phyloP scores from a whole-genome alignment of 2,113 vertebrate species.

The Esox niger region DNA sequence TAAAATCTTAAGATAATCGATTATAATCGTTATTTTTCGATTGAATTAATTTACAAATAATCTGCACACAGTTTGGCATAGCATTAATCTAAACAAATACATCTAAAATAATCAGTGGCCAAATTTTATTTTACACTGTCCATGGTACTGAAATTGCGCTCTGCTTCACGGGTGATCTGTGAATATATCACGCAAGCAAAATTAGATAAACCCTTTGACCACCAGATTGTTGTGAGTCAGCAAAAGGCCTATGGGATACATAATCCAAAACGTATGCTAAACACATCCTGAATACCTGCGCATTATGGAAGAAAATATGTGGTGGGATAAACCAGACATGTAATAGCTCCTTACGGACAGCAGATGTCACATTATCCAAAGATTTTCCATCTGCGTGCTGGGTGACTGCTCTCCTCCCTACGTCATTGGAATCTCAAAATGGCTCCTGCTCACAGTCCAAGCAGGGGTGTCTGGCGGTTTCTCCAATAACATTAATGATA shows the following conservation, averaged over 20 bases:
- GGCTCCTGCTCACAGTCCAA: constrained; percentile 16
- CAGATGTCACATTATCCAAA: constrained; percentile 12
- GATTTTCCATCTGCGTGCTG: not conserved
- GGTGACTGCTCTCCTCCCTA: not conserved
- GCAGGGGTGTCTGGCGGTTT: constrained; percentile 16
- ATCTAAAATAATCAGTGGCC: not conserved
- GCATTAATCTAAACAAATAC: no score
- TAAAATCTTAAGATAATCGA: no score
- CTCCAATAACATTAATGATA: constrained; percentile 8
- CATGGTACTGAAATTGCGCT: not conserved
- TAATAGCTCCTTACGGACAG: constrained; percentile 4
- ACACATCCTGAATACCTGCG: not conserved
- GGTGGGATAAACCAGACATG: not conserved
- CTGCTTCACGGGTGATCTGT: not conserved
- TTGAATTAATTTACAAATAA: no score
- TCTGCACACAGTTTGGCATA: no score
- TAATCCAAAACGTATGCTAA: not conserved
- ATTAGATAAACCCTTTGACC: not conserved
- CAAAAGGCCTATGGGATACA: not conserved
- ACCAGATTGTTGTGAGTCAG: not conserved
- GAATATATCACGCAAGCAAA: not conserved
- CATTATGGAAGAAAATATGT: not conserved
- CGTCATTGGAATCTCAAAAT: constrained; percentile 39
- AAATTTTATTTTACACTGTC: not conserved
- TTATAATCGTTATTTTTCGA: no score